Percentiles rank a stretch among this genome's conserved stretches.
Evolutionary conservation across 2,113 vertebrate genomes (phyloP).

Genomic region (Hyperopisus bebe): DNA sequence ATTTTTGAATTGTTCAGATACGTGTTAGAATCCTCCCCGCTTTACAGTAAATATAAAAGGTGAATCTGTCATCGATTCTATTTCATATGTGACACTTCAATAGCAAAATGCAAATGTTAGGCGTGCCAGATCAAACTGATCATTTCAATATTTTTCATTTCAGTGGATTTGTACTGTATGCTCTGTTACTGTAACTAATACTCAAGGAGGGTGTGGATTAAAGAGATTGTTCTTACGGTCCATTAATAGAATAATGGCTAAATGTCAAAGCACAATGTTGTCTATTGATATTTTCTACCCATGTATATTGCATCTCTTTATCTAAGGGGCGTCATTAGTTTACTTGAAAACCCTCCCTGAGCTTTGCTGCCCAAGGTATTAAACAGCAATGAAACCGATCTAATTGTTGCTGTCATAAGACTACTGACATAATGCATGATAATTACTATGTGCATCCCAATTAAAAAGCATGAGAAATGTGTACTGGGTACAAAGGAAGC

Average conservation of each 20-base stretch:
- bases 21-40: conserved; percentile 6
- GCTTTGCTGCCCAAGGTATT: conserved; percentile 59
- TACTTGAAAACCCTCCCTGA: conserved; percentile 51
- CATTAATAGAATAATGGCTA: neutral
- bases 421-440: conserved; percentile 52
- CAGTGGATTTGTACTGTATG: neutral
- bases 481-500: neutral
- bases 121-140: neutral
- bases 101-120: neutral
- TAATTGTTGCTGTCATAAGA: conserved; percentile 29
- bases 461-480: neutral
- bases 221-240: neutral
- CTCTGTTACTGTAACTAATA: neutral
- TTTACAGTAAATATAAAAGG: neutral
- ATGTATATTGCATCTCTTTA: conserved; percentile 37
- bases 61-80: neutral
- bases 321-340: conserved; percentile 62
- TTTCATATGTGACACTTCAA: neutral
- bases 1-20: conserved; percentile 40
- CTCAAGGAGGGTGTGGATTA: neutral
- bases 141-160: neutral
- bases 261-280: conserved; percentile 21
- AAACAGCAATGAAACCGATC: conserved; percentile 52
- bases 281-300: conserved; percentile 2
- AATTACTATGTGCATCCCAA: neutral